Base-by-base conservation (phyloP, 1,140 invertebrate species). In the Brachionus calyciflorus region DNA sequence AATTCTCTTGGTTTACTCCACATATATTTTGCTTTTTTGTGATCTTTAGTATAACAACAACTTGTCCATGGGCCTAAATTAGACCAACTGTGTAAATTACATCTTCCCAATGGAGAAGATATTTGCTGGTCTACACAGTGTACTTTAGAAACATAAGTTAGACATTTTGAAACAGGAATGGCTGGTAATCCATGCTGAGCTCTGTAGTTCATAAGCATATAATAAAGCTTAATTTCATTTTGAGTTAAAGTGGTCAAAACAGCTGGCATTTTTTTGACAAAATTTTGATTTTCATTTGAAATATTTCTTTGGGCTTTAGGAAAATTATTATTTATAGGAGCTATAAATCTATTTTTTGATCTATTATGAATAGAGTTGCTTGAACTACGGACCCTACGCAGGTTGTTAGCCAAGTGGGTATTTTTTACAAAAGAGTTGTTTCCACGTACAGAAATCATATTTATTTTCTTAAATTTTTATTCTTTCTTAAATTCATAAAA, bases 221-320 rank as follows among this genome's bases (percentile, higher is more conserved):
- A 21, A 44, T 65, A 65, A 12, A 65, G 19, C 44, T 44, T 65
- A 10, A 24, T 21, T 44, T 65, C 60, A 65, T 65, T 60, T 3
- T 68, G 9, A 30, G 73, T 41, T 30, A 80, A 7, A 75, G 73
- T 10, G 46, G 77, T 17, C 69, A 37, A 33, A 77, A 76, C 53
- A 78, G 55, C 14, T 57, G 79, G 41, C 14, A 78, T 7, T 69
- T n/a, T 26, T 73, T 49, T 6, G 69, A 76, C 57, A 70, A 63
- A 17, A 3, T 46, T 19, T 12, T 28, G 9, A 19, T 21, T 14
- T 30, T 60, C 24, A 63, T 30, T 51, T 28, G n/a, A 7, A 6
- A 6, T 17, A 44, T 24, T 19, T 37, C 33, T 37, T 9, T 3
- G 33, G 33, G 33, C 9, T 37, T 37, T 37, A 3, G 33, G 33